phyloP scores from a whole-genome alignment of 2,797 vertebrate species.

The Pseudochirops corinnae region DNA sequence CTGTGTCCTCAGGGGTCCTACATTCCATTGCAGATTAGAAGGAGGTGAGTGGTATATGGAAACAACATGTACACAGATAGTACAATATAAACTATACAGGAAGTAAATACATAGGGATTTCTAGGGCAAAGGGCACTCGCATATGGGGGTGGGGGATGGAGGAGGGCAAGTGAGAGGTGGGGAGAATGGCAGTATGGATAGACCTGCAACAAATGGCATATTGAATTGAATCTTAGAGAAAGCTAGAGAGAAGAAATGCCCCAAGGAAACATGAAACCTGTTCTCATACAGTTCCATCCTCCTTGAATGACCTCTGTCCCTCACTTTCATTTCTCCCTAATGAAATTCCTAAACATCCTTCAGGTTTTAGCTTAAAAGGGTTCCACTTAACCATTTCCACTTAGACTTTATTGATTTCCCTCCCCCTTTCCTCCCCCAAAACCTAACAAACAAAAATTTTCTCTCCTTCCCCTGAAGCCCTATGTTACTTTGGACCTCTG shows the following conservation, averaged over 20 bases:
- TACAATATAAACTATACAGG: background rate
- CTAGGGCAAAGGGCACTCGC: background rate
- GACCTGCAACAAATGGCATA: background rate
- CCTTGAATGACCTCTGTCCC: background rate
- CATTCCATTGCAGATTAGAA: background rate
- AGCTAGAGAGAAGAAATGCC: background rate
- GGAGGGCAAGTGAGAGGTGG: no score
- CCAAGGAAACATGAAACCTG: background rate
- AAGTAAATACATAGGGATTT: background rate
- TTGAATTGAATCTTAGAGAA: background rate
- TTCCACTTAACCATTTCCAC: background rate
- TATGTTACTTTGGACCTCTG: background rate
- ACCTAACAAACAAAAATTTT: background rate
- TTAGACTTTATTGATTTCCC: background rate
- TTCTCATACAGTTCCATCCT: background rate
- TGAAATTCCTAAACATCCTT: background rate
- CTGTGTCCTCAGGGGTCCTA: background rate
- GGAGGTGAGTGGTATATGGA: background rate
- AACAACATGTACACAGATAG: background rate
- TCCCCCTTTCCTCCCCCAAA: background rate
- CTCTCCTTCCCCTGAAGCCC: background rate
- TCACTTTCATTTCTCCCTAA: background rate
- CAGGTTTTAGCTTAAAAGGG: no score
- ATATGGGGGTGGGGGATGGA: no score
- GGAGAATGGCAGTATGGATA: background rate